Evolutionary conservation across 2,113 vertebrate genomes (phyloP).

Genomic region (Callorhinus ursinus): DNA sequence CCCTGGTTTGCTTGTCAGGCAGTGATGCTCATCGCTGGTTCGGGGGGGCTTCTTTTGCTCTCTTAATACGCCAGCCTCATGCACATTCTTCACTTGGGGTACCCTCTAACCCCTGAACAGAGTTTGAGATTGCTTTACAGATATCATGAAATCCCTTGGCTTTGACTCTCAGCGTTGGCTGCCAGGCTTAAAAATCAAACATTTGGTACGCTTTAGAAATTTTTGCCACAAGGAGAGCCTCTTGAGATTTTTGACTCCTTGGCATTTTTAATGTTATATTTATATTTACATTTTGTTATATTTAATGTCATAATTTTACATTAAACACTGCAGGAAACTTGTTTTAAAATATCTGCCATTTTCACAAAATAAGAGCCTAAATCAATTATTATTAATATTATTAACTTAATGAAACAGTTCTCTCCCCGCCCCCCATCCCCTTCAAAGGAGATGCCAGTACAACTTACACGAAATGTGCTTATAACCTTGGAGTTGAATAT

Average conservation of each 20-base stretch:
- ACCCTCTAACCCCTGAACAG: accelerated
- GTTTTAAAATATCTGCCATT: neutral
- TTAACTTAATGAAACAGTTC: neutral
- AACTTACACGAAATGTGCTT: neutral
- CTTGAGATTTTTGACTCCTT: neutral
- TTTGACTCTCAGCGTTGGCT: neutral
- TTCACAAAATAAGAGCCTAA: neutral
- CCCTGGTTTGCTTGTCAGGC: accelerated
- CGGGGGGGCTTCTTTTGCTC: too few species aligned
- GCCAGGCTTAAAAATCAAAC: neutral
- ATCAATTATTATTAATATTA: neutral
- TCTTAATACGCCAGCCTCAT: accelerated
- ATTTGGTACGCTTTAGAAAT: neutral
- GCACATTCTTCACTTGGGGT: neutral
- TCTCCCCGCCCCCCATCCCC: too few species aligned
- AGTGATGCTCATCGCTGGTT: too few species aligned
- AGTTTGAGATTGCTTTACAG: neutral
- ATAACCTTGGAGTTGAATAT: neutral
- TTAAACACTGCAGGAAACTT: neutral
- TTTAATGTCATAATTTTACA: neutral
- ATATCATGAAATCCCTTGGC: neutral
- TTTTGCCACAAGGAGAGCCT: neutral
- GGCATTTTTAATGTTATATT: neutral
- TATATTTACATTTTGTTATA: neutral
- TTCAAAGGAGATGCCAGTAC: neutral